Conservation (phyloP, 2,888 invertebrate genomes). For the Antheraea assamensis region DNA sequence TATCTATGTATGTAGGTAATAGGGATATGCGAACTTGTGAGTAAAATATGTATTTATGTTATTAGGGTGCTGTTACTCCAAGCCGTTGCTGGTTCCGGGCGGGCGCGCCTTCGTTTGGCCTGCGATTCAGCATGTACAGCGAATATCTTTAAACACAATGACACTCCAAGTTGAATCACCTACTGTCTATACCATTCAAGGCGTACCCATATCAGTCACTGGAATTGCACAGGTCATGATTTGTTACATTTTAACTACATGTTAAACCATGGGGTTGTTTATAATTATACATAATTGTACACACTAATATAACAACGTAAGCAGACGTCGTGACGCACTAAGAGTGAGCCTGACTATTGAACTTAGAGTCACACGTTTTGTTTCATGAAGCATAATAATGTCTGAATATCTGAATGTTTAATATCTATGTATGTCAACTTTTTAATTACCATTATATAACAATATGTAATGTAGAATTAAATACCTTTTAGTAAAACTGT, state of each 20-base stretch:
- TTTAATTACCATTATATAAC: too few species aligned
- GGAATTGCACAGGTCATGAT: slow-evolving; percentile 96
- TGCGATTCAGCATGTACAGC: slow-evolving; percentile 91
- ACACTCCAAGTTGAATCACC: slow-evolving; percentile 97
- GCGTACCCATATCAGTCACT: slow-evolving; percentile 98
- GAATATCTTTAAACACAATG: slow-evolving; percentile 98
- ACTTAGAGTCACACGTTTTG: too few species aligned
- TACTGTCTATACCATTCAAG: slow-evolving; percentile 97
- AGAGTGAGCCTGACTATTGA: too few species aligned
- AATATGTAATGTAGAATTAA: too few species aligned
- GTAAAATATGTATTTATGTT: background rate
- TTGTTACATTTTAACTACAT: background rate
- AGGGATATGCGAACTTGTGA: too few species aligned
- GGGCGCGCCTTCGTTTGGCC: slow-evolving; percentile 99
- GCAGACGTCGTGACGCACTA: too few species aligned
- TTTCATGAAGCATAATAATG: too few species aligned
- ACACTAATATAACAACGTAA: too few species aligned
- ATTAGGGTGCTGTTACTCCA: slow-evolving; percentile 96
- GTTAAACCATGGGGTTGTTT: background rate
- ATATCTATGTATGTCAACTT: too few species aligned
- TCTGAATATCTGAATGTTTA: too few species aligned
- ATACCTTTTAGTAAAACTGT: background rate
- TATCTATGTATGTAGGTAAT: too few species aligned
- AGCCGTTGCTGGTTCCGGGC: slow-evolving; percentile 96
- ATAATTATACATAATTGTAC: too few species aligned